Base-by-base conservation (phyloP, 2,113 vertebrate genomes). In the Carollia perspicillata region DNA sequence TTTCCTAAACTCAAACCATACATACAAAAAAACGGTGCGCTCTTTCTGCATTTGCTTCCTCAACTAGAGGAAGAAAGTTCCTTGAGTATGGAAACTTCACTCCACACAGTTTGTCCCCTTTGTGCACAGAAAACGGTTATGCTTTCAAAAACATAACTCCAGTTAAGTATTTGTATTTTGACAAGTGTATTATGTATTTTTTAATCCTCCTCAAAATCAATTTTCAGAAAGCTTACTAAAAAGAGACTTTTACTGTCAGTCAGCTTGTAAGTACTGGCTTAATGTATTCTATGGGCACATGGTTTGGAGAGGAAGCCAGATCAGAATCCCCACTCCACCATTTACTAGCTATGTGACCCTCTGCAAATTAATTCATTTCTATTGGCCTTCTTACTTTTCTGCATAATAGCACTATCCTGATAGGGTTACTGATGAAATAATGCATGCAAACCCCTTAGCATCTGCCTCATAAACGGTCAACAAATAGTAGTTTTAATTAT, bases 141-240 rank as follows among this genome's bases (percentile, higher is more conserved):
- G 22, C 30, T 92, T 94, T 69, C 28, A 74, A 91, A 81, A 87
- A 66, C 9, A 47, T 35, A 68, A 86, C 22, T 51, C 77, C 30
- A 49, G n/a, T 53, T 53, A 92, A 79, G 9, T 77, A 72, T 60
- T 40, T n/a, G 0, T 83, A 81, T 90, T 93, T 71, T 18, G 23
- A 40, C 23, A 65, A 5, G 4, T 71, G 12, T 75, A 37, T 6
- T 9, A 68, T 44, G n/a, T 16, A 47, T 74, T 89, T 37, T 26
- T 51, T 3, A 90, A 81, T 71, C 69, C 18, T 74, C 16, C 18
- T 28, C 8, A 92, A 85, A 86, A 80, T 26, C 74, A n/a, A 95
- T 35, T 92, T 89, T 86, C 42, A 93, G 47, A 80, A 72, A 95
- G 40, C 33, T 95, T 68, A 71, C 51, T 63, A 95, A 91, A 94